Base-by-base conservation (phyloP, 2,797 vertebrate species). In the Syngnathus acus region DNA sequence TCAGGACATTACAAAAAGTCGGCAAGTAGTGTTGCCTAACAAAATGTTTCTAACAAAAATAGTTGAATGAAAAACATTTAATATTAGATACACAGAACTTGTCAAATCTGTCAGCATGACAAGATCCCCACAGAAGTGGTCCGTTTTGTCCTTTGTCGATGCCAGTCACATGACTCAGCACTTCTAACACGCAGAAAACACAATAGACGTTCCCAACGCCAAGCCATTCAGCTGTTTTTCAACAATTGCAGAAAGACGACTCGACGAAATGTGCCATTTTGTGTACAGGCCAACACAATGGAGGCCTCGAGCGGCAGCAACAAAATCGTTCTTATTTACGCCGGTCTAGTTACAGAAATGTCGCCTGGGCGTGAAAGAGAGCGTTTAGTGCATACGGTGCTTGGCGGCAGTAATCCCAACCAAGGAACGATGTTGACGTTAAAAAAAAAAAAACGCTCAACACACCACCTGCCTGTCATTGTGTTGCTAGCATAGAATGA, bases 111-210 rank as follows among this genome's bases (percentile, higher is more conserved):
- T 26, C 21, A 11, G 7, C 51, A 9, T 23, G 9, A 54, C 51
- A 4, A 21, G 60, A 42, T 10, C 40, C 42, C 38, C 40, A 9
- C 65, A 78, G 72, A 65, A 43, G 75, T 71, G 75, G 70, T 68
- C n/a, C 37, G 65, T 78, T 72, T 69, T 45, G 40, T 54, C 72
- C 72, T 65, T 72, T 70, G 68, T 75, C 85, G 82, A 77, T 76
- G 77, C 68, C 80, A 62, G 70, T 72, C 64, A 70, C 80, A 86
- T 88, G 88, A 90, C 84, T 87, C 88, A 89, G 86, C 81, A 72
- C 69, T 86, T 89, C 77, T 73, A 68, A 9, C 65, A 81, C 68
- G 69, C 62, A 69, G 71, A 69, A 26, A 63, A 66, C 80, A 78
- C 75, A 79, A 74, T 74, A 75, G 83, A 78, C 73, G 75, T 65